Percentiles rank a stretch among this genome's conserved stretches.
Evolutionary conservation across 2,113 vertebrate species (phyloP).

Genomic region (Callopanchax toddi): DNA sequence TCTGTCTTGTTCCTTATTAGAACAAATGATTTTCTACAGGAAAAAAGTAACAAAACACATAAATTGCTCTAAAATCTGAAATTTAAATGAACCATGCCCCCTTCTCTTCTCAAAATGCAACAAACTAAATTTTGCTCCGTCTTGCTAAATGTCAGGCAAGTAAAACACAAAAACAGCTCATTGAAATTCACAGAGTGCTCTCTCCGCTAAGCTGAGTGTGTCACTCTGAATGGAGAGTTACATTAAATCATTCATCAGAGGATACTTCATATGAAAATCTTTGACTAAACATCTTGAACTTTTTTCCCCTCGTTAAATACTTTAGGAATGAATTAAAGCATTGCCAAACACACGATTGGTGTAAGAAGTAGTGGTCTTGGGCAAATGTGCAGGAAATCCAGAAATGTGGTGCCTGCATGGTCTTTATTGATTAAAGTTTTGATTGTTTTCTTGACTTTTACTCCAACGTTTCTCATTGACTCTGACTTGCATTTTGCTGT

Average conservation of each 20-base stretch:
- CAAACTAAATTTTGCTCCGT: not conserved
- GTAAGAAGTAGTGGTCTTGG: constrained; percentile 16
- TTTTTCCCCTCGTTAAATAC: not conserved
- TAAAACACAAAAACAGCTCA: not conserved
- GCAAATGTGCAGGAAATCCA: constrained; percentile 3
- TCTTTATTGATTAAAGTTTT: constrained; percentile 21
- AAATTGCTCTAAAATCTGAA: not conserved
- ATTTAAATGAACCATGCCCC: not conserved
- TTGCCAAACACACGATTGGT: constrained; percentile 7
- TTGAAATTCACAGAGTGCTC: constrained; percentile 11
- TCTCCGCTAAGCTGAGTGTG: not conserved
- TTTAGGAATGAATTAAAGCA: constrained; percentile 7
- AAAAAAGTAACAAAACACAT: not conserved
- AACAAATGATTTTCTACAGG: too few relatives aligned
- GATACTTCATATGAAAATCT: constrained; percentile 17
- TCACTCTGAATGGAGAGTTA: not conserved
- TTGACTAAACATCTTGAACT: constrained; percentile 25
- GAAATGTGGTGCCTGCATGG: not conserved
- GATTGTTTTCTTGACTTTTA: constrained; percentile 7
- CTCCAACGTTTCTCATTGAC: constrained; percentile 3
- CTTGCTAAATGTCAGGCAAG: constrained; percentile 22
- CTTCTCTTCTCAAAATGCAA: not conserved
- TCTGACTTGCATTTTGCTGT: constrained; percentile 20
- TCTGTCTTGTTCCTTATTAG: not conserved
- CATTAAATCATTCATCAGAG: constrained; percentile 1